These are phyloP conservation scores for Coecobrya sp. DNA, from an alignment of 2,888 invertebrate genomes.

Conservation along the genomic window DNA sequence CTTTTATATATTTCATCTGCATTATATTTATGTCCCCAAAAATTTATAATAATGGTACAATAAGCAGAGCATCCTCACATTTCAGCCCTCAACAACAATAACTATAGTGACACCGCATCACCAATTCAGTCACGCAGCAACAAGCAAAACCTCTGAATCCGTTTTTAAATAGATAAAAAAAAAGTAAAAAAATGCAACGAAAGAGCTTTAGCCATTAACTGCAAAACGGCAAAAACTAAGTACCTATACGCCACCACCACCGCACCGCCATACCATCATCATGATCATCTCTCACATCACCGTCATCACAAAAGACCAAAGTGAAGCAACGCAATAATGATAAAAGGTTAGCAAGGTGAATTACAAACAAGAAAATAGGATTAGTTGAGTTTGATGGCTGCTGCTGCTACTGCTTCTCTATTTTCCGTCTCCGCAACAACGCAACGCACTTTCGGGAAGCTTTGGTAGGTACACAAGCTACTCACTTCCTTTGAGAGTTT, in stretches of 20 bases:
- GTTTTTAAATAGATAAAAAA: not conserved
- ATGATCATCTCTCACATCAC: not conserved
- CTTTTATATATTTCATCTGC: too few relatives aligned
- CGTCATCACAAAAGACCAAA: conserved; percentile 26
- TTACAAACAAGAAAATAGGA: conserved; percentile 70
- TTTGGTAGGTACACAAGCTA: not conserved
- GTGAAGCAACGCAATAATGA: conserved; percentile 56
- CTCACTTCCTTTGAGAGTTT: conserved; percentile 57
- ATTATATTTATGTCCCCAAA: not conserved
- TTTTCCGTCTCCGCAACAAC: conserved; percentile 9
- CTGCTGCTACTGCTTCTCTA: not conserved
- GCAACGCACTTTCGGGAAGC: conserved; percentile 67
- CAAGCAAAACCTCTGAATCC: not conserved
- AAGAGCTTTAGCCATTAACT: not conserved
- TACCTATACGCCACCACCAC: conserved; percentile 25
- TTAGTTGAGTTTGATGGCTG: conserved; percentile 53
- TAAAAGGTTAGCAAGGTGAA: conserved; percentile 71
- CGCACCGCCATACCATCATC: not conserved
- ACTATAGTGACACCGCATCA: not conserved
- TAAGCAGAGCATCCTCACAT: not conserved
- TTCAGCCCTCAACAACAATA: not conserved
- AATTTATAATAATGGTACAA: not conserved
- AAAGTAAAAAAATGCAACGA: conserved; percentile 24
- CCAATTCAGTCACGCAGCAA: conserved; percentile 33
- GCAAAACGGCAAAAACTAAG: conserved; percentile 22